Evolutionary conservation across 1,140 invertebrate species (phyloP).

Genomic region (Magallana ariakensis): DNA sequence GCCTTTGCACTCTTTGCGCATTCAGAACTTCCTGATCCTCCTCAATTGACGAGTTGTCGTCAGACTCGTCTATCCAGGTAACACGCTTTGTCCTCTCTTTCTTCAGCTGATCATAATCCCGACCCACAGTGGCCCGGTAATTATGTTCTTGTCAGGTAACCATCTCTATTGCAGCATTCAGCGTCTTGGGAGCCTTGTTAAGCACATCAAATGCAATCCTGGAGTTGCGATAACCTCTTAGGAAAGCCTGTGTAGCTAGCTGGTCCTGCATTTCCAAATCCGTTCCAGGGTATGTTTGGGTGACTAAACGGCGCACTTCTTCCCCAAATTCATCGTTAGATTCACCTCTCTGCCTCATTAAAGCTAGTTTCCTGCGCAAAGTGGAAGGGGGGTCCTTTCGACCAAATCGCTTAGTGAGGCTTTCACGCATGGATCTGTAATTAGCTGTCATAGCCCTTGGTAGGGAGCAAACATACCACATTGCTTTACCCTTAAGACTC

Average conservation of each 20-base stretch:
- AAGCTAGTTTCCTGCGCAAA: constrained; percentile 7
- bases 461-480: neutral
- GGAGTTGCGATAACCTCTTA: neutral
- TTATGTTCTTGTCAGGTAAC: neutral
- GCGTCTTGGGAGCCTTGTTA: neutral
- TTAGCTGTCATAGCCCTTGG: neutral
- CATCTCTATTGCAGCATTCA: constrained; percentile 10
- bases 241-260: constrained; percentile 8
- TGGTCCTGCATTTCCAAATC: neutral
- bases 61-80: neutral
- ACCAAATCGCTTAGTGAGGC: neutral
- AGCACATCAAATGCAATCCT: constrained; percentile 8
- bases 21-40: too few species aligned
- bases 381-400: neutral
- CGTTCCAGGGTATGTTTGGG: neutral
- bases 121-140: neutral
- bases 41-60: too few species aligned
- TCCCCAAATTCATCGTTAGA: neutral
- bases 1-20: too few species aligned
- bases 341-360: neutral
- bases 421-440: neutral
- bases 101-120: neutral
- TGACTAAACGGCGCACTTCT: constrained; percentile 1
- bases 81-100: neutral
- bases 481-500: constrained; percentile 1